Percentiles rank a stretch among this genome's conserved stretches.
Conservation (phyloP, 2,113 vertebrate genomes). For the Bettongia penicillata region DNA sequence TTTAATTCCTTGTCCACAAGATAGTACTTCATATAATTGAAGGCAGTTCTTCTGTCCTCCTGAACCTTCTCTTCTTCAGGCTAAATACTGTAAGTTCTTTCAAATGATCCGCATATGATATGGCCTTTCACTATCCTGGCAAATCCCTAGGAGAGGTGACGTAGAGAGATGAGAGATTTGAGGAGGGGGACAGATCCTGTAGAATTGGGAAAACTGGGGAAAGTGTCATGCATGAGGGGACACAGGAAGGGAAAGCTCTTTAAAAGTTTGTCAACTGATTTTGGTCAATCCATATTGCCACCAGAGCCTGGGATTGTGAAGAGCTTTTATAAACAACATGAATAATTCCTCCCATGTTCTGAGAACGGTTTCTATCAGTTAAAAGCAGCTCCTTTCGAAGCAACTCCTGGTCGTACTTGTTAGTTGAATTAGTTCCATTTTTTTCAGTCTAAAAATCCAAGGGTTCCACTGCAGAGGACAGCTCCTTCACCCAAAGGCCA, state of each 20-base stretch:
- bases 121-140: not conserved
- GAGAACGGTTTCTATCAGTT: conserved; percentile 2
- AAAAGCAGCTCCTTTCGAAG: conserved; percentile 12
- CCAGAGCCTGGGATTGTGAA: not conserved
- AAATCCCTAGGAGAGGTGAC: not conserved
- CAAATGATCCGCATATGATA: not conserved
- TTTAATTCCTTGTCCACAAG: not conserved
- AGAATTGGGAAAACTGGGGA: not conserved
- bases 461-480: not conserved
- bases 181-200: not conserved
- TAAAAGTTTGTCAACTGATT: conserved; percentile 9
- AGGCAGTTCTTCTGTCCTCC: not conserved
- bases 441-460: conserved; percentile 12
- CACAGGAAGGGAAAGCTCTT: not conserved
- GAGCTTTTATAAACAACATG: conserved; percentile 27
- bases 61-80: not conserved
- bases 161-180: not conserved
- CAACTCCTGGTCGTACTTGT: conserved; percentile 38
- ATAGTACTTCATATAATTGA: not conserved
- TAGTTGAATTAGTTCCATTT: conserved; percentile 32
- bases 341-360: conserved; percentile 14
- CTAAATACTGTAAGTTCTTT: not conserved
- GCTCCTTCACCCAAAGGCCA: not conserved
- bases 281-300: not conserved
- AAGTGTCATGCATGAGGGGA: not conserved